Conservation (phyloP, 2,888 invertebrate genomes). For the Pilophorus perplexus region DNA sequence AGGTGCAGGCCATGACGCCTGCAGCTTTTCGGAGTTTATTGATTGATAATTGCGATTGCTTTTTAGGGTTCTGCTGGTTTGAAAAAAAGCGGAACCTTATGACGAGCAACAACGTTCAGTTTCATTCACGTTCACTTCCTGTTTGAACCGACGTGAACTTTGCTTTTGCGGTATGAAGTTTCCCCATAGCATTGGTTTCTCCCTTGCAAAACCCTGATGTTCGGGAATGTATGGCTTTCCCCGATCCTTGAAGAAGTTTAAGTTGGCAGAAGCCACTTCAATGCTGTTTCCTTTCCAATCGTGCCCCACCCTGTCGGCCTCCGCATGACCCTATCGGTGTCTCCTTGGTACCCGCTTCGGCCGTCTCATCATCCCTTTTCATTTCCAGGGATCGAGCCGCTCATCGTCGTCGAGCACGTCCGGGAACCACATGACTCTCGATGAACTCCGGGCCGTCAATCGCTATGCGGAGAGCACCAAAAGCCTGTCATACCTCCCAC, state of each 20-base stretch:
- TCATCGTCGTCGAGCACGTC: slow-evolving; percentile 65
- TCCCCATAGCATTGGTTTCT: no score
- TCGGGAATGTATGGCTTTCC: no score
- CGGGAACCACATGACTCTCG: slow-evolving; percentile 68
- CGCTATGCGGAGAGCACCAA: slow-evolving; percentile 88
- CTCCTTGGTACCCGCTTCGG: no score
- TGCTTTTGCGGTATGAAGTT: no score
- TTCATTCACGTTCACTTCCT: slow-evolving; percentile 4
- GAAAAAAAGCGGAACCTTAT: slow-evolving; percentile 19
- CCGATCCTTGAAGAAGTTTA: no score
- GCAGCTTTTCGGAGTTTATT: no score
- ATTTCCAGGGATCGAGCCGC: slow-evolving; percentile 58
- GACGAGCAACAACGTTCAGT: neutral
- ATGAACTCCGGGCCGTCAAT: slow-evolving; percentile 81
- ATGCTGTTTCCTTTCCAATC: no score
- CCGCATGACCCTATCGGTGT: neutral
- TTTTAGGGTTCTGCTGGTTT: slow-evolving; percentile 15
- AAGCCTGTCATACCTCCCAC: slow-evolving; percentile 85
- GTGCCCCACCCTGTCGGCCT: neutral
- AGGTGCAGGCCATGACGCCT: no score
- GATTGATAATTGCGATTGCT: neutral
- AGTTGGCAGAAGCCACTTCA: no score
- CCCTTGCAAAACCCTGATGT: neutral
- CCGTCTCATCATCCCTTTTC: no score
- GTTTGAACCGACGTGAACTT: slow-evolving; percentile 5